Percentiles rank a stretch among this genome's conserved stretches.
Conservation (phyloP, 2,113 vertebrate species). For the Callocephalon fimbriatum region DNA sequence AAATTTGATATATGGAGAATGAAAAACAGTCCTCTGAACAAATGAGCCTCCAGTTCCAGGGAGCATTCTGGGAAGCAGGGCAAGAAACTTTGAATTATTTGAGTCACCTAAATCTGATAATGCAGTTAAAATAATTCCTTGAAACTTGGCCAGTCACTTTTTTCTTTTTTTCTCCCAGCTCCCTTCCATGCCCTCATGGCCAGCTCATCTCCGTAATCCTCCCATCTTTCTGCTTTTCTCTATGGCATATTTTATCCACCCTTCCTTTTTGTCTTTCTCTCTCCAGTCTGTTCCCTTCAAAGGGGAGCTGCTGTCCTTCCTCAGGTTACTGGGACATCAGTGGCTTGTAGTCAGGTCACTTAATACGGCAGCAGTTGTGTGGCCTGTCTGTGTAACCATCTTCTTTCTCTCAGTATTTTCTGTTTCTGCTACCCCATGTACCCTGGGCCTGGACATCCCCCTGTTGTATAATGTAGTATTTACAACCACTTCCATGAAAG, state of each 20-base stretch:
- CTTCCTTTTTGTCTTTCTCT: background rate
- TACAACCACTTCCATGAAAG: background rate
- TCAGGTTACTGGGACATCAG: background rate
- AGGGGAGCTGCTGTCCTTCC: background rate
- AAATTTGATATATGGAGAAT: background rate
- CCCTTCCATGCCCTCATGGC: background rate
- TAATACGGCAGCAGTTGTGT: rapidly evolving
- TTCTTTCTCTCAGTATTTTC: background rate
- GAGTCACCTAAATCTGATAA: background rate
- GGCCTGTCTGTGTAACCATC: background rate
- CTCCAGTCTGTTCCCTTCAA: background rate
- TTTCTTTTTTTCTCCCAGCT: background rate
- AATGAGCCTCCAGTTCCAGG: background rate
- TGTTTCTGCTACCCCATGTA: background rate
- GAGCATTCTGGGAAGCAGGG: background rate
- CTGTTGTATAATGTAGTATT: rapidly evolving
- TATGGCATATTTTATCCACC: background rate
- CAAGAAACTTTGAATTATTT: background rate
- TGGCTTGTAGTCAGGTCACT: background rate
- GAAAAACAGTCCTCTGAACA: background rate
- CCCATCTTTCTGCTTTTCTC: background rate
- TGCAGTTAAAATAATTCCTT: background rate
- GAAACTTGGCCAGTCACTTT: background rate
- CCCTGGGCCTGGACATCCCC: background rate
- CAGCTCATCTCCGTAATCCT: background rate